Evolutionary conservation across 2,113 vertebrate genomes (phyloP), one percentile per base, ranked within the genome.

Genomic region (Elanus axillaris): DNA sequence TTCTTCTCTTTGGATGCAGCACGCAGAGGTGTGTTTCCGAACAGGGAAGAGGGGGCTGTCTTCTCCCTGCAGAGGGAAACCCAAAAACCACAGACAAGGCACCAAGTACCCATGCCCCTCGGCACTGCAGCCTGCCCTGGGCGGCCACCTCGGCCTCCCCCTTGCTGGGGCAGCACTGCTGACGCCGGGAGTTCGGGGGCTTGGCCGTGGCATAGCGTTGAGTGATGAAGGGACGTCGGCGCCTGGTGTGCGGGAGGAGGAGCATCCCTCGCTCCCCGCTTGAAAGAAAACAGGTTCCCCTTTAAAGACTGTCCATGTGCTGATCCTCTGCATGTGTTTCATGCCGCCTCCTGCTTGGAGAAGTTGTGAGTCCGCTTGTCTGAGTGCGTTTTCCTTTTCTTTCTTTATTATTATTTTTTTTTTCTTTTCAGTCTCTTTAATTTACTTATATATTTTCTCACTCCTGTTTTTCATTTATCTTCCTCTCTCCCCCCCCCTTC

Each of bases 281-380:
- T 94, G 94, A 95, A 97, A 96, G 93, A 84, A 97, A 95, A 90
- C 95, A 94, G 96, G 97, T 99, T 99, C 99, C 99, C 98, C 98
- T 98, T 99, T 99, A 99, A 99, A 99, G 98, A 98, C 98, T 98
- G 98, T 99, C 98, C 98, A 98, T 99, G 98, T 98, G 98, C 98
- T 98, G 98, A 98, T 98, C 97, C 98, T 98, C 98, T 98, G 99
- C 99, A 99, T 99, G 99, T 98, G 97, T 99, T 98, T 97, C 98
- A 97, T 94, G 79, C 97, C 98, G 96, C 98, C 98, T 99, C 98
- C 99, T 97, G 99, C 98, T 99, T 98, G 97, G 98, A 99, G 98
- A 98, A 98, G 98, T 97, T 98, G 98, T 99, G 98, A 98, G 98
- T 98, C 98, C 93, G 98, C 98, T 98, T 97, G 98, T 99, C 98